Evolutionary conservation across 2,113 vertebrate species (phyloP), one percentile per base, ranked within the genome.

Genomic region (Andinoacara biseriatus): DNA sequence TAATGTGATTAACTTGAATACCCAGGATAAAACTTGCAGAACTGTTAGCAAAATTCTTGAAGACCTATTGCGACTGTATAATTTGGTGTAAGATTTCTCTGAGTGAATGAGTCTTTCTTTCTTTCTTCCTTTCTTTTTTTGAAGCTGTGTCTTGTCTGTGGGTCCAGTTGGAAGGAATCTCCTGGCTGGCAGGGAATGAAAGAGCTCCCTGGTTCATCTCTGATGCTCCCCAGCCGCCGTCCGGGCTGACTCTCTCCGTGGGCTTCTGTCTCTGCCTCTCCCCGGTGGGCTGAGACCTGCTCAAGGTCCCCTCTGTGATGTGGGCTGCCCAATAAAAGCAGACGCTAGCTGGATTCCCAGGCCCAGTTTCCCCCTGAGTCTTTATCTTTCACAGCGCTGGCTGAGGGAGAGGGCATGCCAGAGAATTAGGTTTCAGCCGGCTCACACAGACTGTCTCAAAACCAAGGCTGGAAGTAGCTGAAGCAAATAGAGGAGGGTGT

Each of bases 261-360:
- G 86, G 87, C 92, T 82, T 89, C 90, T 6, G 83, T 90, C 92
- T 94, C 81, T 81, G 72, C 67, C 76, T 84, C 89, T 86, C 76
- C 65, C 75, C 54, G 86, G 90, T 86, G 89, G 89, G 93, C 86
- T 89, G 57, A 88, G 83, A 92, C 94, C 91, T 92, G 90, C 86
- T 91, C 90, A 89, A 90, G 92, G 86, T 92, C 78, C 61, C 81
- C 60, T 90, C 91, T 94, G 87, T 91, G 93, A 94, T 95, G 92
- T 91, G 89, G 86, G 86, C 87, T 85, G 65, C 75, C 58, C 86
- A 78, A 75, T 86, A 81, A 92, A 90, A 89, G 87, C 90, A 77
- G 76, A 83, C 18, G 17, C 52, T 84, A 76, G 84, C 78, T 80
- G 84, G 79, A 92, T 90, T 94, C 90, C 87, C 78, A 87, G 82